Evolutionary conservation across 2,888 invertebrate species (phyloP), one percentile per base, ranked within the genome.

Genomic region (Thymelicus acteon): DNA sequence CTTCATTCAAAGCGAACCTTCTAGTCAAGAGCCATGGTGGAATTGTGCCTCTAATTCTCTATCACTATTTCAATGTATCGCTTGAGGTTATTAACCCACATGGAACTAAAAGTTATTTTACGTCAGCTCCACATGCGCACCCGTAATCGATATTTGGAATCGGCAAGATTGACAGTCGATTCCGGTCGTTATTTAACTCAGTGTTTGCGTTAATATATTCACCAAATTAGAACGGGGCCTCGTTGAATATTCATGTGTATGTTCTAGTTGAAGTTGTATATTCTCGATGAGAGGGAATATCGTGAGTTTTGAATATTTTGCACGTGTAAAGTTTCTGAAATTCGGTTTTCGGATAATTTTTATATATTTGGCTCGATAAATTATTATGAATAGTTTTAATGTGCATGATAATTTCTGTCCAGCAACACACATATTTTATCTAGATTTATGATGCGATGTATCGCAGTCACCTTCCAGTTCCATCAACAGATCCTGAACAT

Each of bases 61-160:
- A 69, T 71, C 60, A 73, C 57, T 75, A 72, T 72, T 68, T 54
- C 54, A 66, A n/a, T 71, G 49, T 65, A 71, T 69, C 62, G 48
- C 57, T 66, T 60, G 66, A 54, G 69, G 69, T 68, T 71, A 67
- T 69, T 72, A 72, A 72, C 72, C 74, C 60, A 69, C 49, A 67
- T 44, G 64, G 57, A 71, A 71, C 57, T 57, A 64, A 49, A 71
- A 67, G 61, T 71, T 60, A 57, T 48, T 71, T 62, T 58, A 74
- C 54, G 63, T 60, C 44, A 40, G 54, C 40, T 58, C 58, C 60
- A 67, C 72, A 74, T 67, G 73, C 60, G 66, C 71, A 54, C 64
- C 19, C 62, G 66, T 71, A 73, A 75, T 72, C 73, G 72, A 73
- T 73, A 73, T 72, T 75, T 37, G 54, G 66, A 72, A 72, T 24